These are phyloP conservation scores for Cydia strobilella DNA, from an alignment of 1,140 invertebrate genomes.

Conservation along the genomic window DNA sequence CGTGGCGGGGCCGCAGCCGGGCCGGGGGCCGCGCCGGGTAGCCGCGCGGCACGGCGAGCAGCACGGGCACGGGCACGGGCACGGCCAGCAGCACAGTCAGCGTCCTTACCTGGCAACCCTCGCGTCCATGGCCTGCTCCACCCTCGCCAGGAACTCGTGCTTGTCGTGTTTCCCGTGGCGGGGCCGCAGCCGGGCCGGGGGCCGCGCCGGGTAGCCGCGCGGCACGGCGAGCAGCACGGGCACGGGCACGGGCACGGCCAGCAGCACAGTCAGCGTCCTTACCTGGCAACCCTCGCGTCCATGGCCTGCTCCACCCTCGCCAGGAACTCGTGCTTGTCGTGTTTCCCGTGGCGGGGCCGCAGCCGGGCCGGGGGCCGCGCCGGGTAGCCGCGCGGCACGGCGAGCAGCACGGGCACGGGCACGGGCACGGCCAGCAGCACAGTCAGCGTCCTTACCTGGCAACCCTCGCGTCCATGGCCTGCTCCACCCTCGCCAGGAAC, in stretches of 20 bases:
- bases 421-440: constrained; percentile 87
- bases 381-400: constrained; percentile 91
- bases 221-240: constrained; percentile 92
- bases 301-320: constrained; percentile 88
- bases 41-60: constrained; percentile 79
- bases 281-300: constrained; percentile 84
- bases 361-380: constrained; percentile 85
- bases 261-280: constrained; percentile 87
- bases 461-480: constrained; percentile 87
- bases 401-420: constrained; percentile 91
- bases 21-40: constrained; percentile 80
- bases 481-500: constrained; percentile 89
- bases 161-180: constrained; percentile 83
- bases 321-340: constrained; percentile 86
- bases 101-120: constrained; percentile 81
- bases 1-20: constrained; percentile 84
- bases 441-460: constrained; percentile 83
- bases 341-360: constrained; percentile 83
- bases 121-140: constrained; percentile 88
- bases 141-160: constrained; percentile 87
- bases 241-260: too few relatives aligned
- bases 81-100: constrained; percentile 89
- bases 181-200: constrained; percentile 84
- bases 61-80: too few relatives aligned
- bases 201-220: constrained; percentile 87